Base-by-base conservation (phyloP, 2,888 invertebrate species). In the Athrips mouffetella region DNA sequence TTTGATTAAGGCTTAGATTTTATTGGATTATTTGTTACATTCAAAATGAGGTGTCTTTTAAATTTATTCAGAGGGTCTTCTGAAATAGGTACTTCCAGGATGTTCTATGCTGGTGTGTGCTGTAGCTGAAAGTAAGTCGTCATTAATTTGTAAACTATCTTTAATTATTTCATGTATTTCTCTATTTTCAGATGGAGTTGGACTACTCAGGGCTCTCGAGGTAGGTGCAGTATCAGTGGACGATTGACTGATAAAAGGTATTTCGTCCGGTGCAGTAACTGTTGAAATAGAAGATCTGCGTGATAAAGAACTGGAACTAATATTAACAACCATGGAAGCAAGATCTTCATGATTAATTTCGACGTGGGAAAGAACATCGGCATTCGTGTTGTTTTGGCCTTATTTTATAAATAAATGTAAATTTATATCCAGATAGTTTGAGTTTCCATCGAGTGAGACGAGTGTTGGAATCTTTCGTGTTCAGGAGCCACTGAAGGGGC, bases 381-480 rank as follows among this genome's bases (percentile, higher is more conserved):
- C 31, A 31, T 31, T 31, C 8, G 31, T 31, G n/a, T 31, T 31
- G n/a, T 31, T 6, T 8, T 4, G 8, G 3, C 8, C 31, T 49
- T 44, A 55, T 55, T 44, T 51, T 49, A 37, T 55, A 53, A 1
- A 45, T 15, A 11, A 55, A 31, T 13, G 39, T 27, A 21, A 29
- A 53, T 33, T 51, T 48, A 23, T 47, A 53, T 49, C 51, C 51
- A 3, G 27, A 35, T 31, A 53, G 47, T 46, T n/a, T n/a, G n/a
- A n/a, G n/a, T n/a, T n/a, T n/a, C n/a, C n/a, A n/a, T n/a, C n/a
- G n/a, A n/a, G n/a, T 59, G 60, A 1, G 71, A 27, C 45, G 58
- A 33, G 71, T 71, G 76, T 25, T 74, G 37, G 0, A 58, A 56
- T 68, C 67, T 52, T 69, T 70, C 1, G 64, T 40, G 3, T 45